phyloP scores from a whole-genome alignment of 1,140 invertebrate species.

The Heliconius himera region DNA sequence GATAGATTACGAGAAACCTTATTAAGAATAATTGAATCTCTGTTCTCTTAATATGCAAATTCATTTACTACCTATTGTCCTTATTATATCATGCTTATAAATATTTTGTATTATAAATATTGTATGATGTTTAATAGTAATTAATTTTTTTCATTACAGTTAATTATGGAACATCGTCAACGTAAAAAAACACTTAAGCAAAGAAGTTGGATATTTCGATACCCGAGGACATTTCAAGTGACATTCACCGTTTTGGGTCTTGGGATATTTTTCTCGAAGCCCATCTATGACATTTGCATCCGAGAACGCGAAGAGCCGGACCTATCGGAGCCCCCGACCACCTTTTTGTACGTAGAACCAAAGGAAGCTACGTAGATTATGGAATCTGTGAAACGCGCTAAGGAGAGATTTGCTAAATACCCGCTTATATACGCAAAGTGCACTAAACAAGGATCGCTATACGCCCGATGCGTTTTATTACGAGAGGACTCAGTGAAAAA shows the following conservation, averaged over 20 bases:
- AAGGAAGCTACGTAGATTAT: slow-evolving; percentile 75
- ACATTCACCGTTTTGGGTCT: slow-evolving; percentile 74
- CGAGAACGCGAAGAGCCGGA: slow-evolving; percentile 50
- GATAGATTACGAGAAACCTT: no score
- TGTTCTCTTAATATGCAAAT: no score
- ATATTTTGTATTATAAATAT: neutral
- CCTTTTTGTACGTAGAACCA: slow-evolving; percentile 46
- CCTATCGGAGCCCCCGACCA: slow-evolving; percentile 69
- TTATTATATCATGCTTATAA: neutral
- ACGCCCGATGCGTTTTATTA: slow-evolving; percentile 89
- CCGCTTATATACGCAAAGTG: slow-evolving; percentile 88
- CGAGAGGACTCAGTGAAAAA: slow-evolving; percentile 86
- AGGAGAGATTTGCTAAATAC: slow-evolving; percentile 86
- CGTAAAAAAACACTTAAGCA: slow-evolving; percentile 61
- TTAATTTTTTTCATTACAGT: slow-evolving; percentile 20
- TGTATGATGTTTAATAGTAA: neutral
- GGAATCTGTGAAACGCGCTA: slow-evolving; percentile 90
- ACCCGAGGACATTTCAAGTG: slow-evolving; percentile 78
- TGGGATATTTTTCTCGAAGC: slow-evolving; percentile 85
- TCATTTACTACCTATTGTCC: neutral
- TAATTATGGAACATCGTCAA: slow-evolving; percentile 64
- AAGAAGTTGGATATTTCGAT: slow-evolving; percentile 73
- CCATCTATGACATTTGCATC: slow-evolving; percentile 86
- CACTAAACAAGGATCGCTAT: slow-evolving; percentile 84
- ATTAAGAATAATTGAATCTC: no score